Base-by-base conservation (phyloP, 2,888 invertebrate species). In the Rosalia funebris region DNA sequence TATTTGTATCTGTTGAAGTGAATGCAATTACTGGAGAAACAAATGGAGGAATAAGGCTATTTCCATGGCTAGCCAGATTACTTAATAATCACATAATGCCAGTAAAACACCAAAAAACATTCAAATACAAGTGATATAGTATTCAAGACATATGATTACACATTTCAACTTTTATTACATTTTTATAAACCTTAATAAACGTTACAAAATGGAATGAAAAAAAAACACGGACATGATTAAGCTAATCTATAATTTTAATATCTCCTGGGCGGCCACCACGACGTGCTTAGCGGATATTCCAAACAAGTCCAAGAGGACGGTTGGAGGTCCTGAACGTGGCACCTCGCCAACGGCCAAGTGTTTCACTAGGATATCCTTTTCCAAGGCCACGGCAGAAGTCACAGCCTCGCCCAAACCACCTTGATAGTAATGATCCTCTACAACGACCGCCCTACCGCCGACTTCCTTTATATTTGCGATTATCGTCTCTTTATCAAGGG, bases 391-490 rank as follows among this genome's bases (percentile, higher is more conserved):
- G 4, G 92, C 95, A 0, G 91, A 89, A 10, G 91, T 80, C 5
- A 98, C 98, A 12, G 98, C 97, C 80, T 99, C 98, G 62, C 99
- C 99, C 55, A 99, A 78, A 50, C 99, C 99, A 65, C 99, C 97
- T 81, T 93, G 93, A 67, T 91, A 89, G 81, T 99, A 99, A 82
- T 99, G 99, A 81, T 99, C 99, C 82, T 99, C 99, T 0, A 98
- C 96, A 31, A 96, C 95, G 47, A 99, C 80, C 55, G 99, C 87
- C 7, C 89, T 84, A 0, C 96, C 96, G 4, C 91, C 91, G 56
- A 87, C 90, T 54, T 90, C 90, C 63, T 85, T 84, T 1, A 95
- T 97, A 79, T 94, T 89, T 50, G 84, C 83, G 36, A 91, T 80
- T 36, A 99, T 88, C 1, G 89, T 85, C 0, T 86, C 87, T 54